phyloP scores from a whole-genome alignment of 2,797 vertebrate species.

The Pseudopleuronectes americanus region DNA sequence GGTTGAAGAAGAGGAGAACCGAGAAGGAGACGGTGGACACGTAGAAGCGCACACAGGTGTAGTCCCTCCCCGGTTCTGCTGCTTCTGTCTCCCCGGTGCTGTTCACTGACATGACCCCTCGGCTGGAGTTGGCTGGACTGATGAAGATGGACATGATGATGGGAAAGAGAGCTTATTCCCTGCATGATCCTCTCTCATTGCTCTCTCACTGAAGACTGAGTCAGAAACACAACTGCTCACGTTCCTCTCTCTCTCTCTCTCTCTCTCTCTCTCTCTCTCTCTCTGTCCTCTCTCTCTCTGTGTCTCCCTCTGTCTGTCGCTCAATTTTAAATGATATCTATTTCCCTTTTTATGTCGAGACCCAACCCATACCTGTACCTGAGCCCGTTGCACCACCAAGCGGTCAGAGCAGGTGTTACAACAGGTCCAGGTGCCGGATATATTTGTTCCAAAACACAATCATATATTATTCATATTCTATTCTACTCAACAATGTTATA shows the following conservation, averaged over 20 bases:
- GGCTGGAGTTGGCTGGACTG: constrained; percentile 16
- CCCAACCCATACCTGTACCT: background rate
- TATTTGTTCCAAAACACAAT: too few species aligned
- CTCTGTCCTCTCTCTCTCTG: constrained; percentile 12
- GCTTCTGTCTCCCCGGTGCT: constrained; percentile 7
- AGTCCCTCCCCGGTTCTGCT: constrained; percentile 11
- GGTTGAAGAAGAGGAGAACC: constrained; percentile 81
- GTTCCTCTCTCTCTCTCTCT: constrained; percentile 6
- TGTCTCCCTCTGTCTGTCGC: background rate
- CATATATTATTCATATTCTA: too few species aligned
- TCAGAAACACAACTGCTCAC: background rate
- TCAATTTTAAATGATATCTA: too few species aligned
- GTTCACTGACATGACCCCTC: constrained; percentile 57
- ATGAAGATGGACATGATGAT: background rate
- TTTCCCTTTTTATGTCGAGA: too few species aligned
- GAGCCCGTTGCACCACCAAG: background rate
- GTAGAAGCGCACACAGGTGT: constrained; percentile 75
- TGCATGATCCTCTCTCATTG: background rate
- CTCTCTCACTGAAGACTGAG: background rate
- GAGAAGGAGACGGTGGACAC: constrained; percentile 80
- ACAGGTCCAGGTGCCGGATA: background rate
- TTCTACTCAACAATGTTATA: too few species aligned
- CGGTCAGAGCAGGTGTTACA: background rate
- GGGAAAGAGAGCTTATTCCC: constrained; percentile 7
- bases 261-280: background rate